Percentiles rank a stretch among this genome's conserved stretches.
Conservation (phyloP, 2,797 vertebrate genomes). For the Carduelis carduelis region DNA sequence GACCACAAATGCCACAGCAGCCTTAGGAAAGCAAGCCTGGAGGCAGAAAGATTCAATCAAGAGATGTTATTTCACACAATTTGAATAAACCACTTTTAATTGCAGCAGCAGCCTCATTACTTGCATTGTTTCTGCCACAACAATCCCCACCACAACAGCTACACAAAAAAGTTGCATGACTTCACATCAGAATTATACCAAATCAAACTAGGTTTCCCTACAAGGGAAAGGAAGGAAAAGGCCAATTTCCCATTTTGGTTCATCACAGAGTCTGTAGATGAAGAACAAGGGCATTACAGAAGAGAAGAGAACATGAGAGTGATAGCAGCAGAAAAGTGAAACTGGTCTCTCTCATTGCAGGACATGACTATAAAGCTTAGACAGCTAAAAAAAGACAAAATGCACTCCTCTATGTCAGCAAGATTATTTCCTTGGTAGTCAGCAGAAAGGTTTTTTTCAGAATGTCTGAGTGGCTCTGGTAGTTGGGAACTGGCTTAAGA, state of each 20-base stretch:
- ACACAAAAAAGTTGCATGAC: background rate
- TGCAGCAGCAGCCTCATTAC: background rate
- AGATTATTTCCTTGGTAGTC: background rate
- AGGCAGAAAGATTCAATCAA: background rate
- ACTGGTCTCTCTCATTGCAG: background rate
- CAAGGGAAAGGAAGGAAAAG: background rate
- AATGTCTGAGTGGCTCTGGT: accelerated
- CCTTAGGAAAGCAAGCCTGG: background rate
- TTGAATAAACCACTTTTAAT: background rate
- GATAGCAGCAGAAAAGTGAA: background rate
- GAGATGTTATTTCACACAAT: background rate
- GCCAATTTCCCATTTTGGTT: background rate
- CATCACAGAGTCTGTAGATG: background rate
- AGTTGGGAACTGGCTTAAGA: background rate
- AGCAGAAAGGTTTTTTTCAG: background rate
- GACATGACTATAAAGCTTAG: background rate
- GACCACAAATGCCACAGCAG: background rate
- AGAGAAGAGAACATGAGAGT: background rate
- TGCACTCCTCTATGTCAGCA: background rate
- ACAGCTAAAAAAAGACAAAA: background rate
- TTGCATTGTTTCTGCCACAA: background rate
- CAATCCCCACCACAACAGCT: background rate
- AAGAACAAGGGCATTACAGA: background rate
- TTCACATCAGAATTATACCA: background rate
- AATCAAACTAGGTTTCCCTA: background rate